Conservation (phyloP, 2,888 invertebrate genomes). For the Psylliodes chrysocephalus region DNA sequence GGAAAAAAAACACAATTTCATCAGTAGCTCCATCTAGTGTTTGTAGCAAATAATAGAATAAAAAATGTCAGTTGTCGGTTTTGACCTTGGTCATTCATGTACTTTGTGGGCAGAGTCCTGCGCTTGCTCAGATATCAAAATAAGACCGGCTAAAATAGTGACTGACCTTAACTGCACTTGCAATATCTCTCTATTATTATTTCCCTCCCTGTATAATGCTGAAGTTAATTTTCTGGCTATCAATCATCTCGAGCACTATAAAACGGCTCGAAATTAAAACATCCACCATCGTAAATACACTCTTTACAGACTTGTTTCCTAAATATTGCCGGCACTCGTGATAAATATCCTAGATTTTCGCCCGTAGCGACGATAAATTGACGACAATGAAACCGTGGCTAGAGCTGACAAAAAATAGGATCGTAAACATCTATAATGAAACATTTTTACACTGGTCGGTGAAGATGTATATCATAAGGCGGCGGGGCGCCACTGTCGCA, state of each 20-base stretch:
- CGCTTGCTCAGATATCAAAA: too few species aligned
- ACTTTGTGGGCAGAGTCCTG: too few species aligned
- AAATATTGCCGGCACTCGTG: slow-evolving; percentile 7
- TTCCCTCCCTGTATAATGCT: too few species aligned
- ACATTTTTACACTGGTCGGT: slow-evolving; percentile 35
- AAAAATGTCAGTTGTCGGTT: too few species aligned
- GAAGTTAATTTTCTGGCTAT: too few species aligned
- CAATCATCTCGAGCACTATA: not conserved
- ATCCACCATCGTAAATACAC: not conserved
- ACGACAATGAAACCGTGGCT: slow-evolving; percentile 21
- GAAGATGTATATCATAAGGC: slow-evolving; percentile 42
- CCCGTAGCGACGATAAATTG: slow-evolving; percentile 24
- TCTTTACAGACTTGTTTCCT: not conserved
- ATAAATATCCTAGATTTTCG: slow-evolving; percentile 10
- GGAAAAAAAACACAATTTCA: too few species aligned
- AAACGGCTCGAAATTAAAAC: not conserved
- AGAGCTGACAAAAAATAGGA: slow-evolving; percentile 31
- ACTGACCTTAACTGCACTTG: too few species aligned
- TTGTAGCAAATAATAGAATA: too few species aligned
- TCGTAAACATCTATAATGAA: slow-evolving; percentile 39
- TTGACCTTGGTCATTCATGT: too few species aligned
- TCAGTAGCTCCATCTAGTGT: too few species aligned
- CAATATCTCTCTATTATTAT: too few species aligned
- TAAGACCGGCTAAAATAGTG: too few species aligned
- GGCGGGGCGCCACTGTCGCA: slow-evolving; percentile 49